A percentile compares a stretch with the other conserved stretches of the same genome.
These are phyloP conservation scores for Addax nasomaculatus DNA, from an alignment of 2,113 vertebrate genomes.

Conservation along the genomic window DNA sequence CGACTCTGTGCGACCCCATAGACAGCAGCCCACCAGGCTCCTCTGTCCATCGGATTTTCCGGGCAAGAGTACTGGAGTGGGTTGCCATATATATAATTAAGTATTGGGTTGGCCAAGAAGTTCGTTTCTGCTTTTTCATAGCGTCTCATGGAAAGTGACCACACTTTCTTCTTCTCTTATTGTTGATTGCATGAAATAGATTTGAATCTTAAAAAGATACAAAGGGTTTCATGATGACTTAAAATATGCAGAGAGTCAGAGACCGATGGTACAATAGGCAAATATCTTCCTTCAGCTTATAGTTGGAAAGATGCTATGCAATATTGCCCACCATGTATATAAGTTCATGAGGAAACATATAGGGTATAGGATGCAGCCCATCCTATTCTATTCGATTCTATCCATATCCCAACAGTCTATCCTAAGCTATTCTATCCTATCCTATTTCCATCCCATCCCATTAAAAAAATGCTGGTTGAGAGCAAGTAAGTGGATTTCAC, in stretches of 20 bases:
- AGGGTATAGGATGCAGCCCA: neutral
- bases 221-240: neutral
- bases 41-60: no score
- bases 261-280: neutral
- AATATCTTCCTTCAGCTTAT: neutral
- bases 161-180: neutral
- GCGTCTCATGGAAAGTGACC: neutral
- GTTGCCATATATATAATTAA: neutral
- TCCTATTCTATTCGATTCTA: neutral
- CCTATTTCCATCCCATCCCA: neutral
- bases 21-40: no score
- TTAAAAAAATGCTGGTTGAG: neutral
- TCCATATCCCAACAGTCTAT: neutral
- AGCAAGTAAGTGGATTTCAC: neutral
- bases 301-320: neutral
- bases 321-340: rapidly evolving
- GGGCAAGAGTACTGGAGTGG: no score
- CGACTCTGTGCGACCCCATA: no score
- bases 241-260: neutral
- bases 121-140: neutral
- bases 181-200: neutral
- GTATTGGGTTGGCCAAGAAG: neutral
- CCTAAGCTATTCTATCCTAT: no score
- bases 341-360: neutral
- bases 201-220: neutral